Evolutionary conservation across 2,888 invertebrate species (phyloP), one percentile per base, ranked within the genome.

Genomic region (Muscina levida): DNA sequence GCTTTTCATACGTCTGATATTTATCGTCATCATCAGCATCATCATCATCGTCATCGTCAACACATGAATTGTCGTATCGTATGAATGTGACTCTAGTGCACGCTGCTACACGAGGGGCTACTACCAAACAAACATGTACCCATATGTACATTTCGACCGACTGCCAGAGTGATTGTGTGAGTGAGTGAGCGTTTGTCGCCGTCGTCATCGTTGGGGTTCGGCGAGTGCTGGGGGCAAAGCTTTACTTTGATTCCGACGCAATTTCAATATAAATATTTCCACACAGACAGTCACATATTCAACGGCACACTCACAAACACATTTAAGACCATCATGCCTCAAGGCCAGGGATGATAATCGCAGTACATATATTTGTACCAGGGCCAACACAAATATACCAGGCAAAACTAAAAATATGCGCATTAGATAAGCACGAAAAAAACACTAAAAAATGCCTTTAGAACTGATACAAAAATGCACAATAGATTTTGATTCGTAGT

Each of bases 241-340:
- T 81, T 81, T 81, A 77, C 74, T 77, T 81, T 81, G 81, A 81
- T 81, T 81, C 77, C 72, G 77, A 81, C 81, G 81, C 81, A 81
- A 81, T 81, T 81, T 81, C 77, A 75, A 75, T 81, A 77, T 68
- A 75, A 81, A 77, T 77, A 59, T 68, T 72, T 74, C 53, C 74
- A 76, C 72, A 75, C 44, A 67, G 42, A 42, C 57, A 42, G 31
- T n/a, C 57, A 67, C 66, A 72, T 26, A 19, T 17, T 51, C 11
- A 37, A 48, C n/a, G 48, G 19, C 39, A 59, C 37, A 59, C 8
- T 15, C 42, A 46, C 22, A 24, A 19, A 53, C 44, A n/a, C n/a
- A n/a, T n/a, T n/a, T n/a, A n/a, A n/a, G n/a, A n/a, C n/a, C n/a
- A n/a, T 22, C 44, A 44, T n/a, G 24, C 65, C 31, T 31, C 31